These are phyloP conservation scores for Sialis fuliginosa DNA, from an alignment of 2,888 invertebrate species.

Conservation along the genomic window DNA sequence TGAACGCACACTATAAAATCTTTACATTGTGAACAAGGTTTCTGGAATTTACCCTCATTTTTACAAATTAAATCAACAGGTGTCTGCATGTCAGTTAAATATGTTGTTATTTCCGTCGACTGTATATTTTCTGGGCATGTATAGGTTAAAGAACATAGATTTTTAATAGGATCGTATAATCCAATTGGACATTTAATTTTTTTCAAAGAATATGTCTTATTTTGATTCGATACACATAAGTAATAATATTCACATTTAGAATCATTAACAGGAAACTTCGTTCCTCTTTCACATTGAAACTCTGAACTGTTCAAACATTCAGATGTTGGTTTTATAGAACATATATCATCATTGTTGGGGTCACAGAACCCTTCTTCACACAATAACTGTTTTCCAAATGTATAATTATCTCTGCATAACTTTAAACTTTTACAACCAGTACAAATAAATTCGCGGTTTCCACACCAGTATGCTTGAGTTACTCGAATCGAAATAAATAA, in stretches of 20 bases:
- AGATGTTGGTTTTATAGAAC: too few species aligned
- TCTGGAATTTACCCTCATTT: constrained; percentile 7
- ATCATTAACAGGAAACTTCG: not conserved
- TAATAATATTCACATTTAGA: not conserved
- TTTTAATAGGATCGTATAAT: not conserved
- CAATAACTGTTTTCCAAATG: not conserved
- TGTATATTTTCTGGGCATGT: not conserved
- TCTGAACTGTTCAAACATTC: too few species aligned
- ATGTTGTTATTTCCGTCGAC: not conserved
- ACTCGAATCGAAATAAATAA: too few species aligned
- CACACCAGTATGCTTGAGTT: not conserved
- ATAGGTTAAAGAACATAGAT: not conserved
- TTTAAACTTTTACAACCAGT: not conserved
- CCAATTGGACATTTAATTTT: not conserved
- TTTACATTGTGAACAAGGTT: constrained; percentile 7
- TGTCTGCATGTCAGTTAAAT: not conserved
- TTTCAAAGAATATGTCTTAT: not conserved
- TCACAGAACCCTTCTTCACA: not conserved
- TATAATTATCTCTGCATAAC: not conserved
- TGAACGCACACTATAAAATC: constrained; percentile 5
- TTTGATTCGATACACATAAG: not conserved
- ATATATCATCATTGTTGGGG: too few species aligned
- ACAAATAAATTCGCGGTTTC: not conserved
- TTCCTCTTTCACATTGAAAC: not conserved
- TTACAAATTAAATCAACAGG: constrained; percentile 1